Conservation (phyloP, 2,888 invertebrate genomes). For the Sussaba pulchella region DNA sequence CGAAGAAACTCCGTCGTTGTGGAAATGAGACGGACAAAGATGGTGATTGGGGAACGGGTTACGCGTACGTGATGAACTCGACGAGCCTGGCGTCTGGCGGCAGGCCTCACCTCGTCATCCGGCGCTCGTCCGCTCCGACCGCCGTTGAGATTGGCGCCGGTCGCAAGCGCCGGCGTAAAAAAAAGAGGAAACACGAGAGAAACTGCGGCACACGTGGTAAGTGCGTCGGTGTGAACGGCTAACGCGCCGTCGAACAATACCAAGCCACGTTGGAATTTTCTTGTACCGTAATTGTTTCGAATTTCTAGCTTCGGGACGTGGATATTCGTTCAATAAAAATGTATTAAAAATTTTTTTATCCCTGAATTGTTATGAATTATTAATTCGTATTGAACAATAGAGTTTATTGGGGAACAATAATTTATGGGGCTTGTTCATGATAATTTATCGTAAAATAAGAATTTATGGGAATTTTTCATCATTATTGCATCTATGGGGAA, state of each 20-base stretch:
- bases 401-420: no score
- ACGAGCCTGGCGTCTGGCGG: constrained; percentile 67
- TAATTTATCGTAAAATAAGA: no score
- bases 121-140: constrained; percentile 68
- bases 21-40: constrained; percentile 51
- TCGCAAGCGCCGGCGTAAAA: constrained; percentile 79
- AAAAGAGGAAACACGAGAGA: constrained; percentile 85
- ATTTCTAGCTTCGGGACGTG: no score
- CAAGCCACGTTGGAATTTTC: neutral
- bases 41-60: constrained; percentile 47
- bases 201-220: constrained; percentile 84
- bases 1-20: constrained; percentile 54
- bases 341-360: no score
- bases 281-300: neutral
- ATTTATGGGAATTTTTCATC: no score
- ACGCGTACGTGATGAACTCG: constrained; percentile 62
- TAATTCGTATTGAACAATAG: no score
- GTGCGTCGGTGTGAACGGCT: constrained; percentile 54
- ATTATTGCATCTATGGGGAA: no score
- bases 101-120: constrained; percentile 75
- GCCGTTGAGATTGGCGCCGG: constrained; percentile 71
- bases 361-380: no score
- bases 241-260: constrained; percentile 13
- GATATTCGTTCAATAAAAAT: no score
- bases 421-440: no score